Percentiles rank a stretch among this genome's conserved stretches.
Conservation (phyloP, 1,140 invertebrate species). For the Bursaphelenchus mucronatus region DNA sequence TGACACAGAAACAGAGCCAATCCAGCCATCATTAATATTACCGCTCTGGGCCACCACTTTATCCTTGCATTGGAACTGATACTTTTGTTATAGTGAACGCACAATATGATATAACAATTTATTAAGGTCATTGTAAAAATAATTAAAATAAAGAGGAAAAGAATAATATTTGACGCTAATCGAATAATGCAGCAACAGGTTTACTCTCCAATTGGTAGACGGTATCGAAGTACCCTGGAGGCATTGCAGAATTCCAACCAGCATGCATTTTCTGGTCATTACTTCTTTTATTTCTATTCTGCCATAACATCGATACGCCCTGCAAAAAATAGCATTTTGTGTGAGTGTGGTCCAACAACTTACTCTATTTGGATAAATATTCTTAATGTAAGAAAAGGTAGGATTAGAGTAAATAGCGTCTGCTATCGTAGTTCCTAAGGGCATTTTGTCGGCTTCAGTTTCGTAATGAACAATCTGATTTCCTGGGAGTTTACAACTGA, state of each 20-base stretch:
- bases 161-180: too few relatives aligned
- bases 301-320: constrained; percentile 18
- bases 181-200: constrained; percentile 20
- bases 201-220: constrained; percentile 21
- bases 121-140: too few relatives aligned
- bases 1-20: too few relatives aligned
- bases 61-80: too few relatives aligned
- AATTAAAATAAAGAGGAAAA: too few relatives aligned
- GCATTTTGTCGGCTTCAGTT: constrained; percentile 33
- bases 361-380: constrained; percentile 29
- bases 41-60: too few relatives aligned
- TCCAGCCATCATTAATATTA: too few relatives aligned
- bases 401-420: constrained; percentile 27
- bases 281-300: constrained; percentile 16
- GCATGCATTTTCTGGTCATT: constrained; percentile 6
- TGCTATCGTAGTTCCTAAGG: constrained; percentile 30
- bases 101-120: too few relatives aligned
- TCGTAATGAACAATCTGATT: constrained; percentile 29
- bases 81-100: too few relatives aligned
- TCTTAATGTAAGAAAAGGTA: constrained; percentile 23
- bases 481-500: constrained; percentile 26
- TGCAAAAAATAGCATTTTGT: constrained; percentile 9
- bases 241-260: constrained; percentile 24
- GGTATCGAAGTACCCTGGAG: constrained; percentile 28
- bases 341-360: neutral